Percentiles rank a stretch among this genome's conserved stretches.
Conservation (phyloP, 2,888 invertebrate species). For the Cephonodes hylas region DNA sequence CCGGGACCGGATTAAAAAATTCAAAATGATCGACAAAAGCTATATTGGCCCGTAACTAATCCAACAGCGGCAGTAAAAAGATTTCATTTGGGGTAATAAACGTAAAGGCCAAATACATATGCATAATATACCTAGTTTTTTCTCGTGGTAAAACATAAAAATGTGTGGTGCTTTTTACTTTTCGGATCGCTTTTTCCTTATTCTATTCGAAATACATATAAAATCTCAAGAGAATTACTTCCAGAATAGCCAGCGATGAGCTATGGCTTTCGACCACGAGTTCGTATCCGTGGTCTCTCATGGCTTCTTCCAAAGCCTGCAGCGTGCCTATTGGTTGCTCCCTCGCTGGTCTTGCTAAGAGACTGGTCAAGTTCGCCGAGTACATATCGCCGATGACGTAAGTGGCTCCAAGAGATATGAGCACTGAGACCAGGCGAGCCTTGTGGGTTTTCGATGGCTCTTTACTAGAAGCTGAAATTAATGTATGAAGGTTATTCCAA, state of each 20-base stretch:
- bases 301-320: slow-evolving; percentile 83
- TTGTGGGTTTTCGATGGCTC: slow-evolving; percentile 84
- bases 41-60: slow-evolving; percentile 75
- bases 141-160: too few species aligned
- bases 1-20: not conserved
- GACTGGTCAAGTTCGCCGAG: slow-evolving; percentile 88
- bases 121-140: too few species aligned
- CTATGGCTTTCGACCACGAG: slow-evolving; percentile 87
- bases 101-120: too few species aligned
- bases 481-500: not conserved
- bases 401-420: slow-evolving; percentile 87
- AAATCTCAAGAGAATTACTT: slow-evolving; percentile 68
- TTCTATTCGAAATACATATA: too few species aligned
- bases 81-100: not conserved
- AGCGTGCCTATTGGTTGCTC: slow-evolving; percentile 86
- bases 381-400: slow-evolving; percentile 90
- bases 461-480: slow-evolving; percentile 78
- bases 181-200: too few species aligned
- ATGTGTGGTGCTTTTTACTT: too few species aligned
- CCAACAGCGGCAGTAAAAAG: slow-evolving; percentile 76
- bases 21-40: not conserved
- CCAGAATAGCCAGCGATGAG: slow-evolving; percentile 85
- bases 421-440: slow-evolving; percentile 84
- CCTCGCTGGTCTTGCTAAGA: slow-evolving; percentile 86
- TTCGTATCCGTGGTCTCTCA: slow-evolving; percentile 83